Evolutionary conservation across 2,113 vertebrate genomes (phyloP).

Genomic region (Anhinga anhinga): DNA sequence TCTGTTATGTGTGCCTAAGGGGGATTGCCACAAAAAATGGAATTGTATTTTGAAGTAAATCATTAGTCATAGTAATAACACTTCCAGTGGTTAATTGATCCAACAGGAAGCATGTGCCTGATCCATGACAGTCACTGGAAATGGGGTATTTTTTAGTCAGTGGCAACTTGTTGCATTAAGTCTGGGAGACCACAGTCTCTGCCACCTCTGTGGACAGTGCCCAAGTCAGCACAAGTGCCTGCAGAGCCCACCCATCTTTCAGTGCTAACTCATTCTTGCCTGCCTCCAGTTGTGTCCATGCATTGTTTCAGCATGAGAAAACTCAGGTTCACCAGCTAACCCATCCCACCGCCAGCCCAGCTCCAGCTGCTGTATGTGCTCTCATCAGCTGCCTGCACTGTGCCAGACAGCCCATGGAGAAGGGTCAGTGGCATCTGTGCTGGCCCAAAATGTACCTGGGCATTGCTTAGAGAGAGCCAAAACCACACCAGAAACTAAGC

Average conservation of each 20-base stretch:
- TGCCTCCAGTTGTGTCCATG: neutral
- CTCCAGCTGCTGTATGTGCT: accelerated
- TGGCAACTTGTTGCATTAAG: neutral
- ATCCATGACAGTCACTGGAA: neutral
- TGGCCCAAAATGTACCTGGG: neutral
- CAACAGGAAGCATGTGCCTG: neutral
- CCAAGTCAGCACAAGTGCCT: neutral
- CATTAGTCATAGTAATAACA: neutral
- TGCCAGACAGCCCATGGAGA: neutral
- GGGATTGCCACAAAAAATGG: neutral
- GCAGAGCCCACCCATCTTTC: neutral
- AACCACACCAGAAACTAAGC: neutral
- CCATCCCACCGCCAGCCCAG: neutral
- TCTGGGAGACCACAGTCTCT: neutral
- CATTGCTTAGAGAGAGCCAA: neutral
- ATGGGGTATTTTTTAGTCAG: neutral
- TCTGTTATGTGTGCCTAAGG: neutral
- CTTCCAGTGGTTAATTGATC: neutral
- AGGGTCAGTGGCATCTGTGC: neutral
- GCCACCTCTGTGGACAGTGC: neutral
- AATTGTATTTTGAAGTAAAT: neutral
- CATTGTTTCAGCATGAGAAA: neutral
- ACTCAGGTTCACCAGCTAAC: neutral
- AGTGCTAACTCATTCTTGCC: neutral
- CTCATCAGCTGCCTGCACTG: neutral